Base-by-base conservation (phyloP, 2,113 vertebrate species). In the Xenus cinereus region DNA sequence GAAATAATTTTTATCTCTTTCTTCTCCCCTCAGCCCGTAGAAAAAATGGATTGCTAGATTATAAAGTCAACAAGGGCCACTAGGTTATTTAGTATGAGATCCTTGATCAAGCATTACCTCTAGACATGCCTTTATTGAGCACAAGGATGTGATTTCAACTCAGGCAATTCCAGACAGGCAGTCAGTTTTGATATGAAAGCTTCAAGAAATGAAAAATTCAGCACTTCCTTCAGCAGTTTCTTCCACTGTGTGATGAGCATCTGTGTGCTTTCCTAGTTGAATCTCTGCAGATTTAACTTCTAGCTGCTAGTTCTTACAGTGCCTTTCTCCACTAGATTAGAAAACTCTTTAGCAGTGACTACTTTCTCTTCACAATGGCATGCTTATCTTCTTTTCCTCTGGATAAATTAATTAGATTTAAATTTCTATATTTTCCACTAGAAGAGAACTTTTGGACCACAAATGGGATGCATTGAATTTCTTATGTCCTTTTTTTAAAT, bases 191-290 rank as follows among this genome's bases (percentile, higher is more conserved):
- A 89, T 92, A 94, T 33, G 74, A 91, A 94, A 84, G 37, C 66
- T 89, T 74, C 68, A 82, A 82, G 60, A 91, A 94, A 96, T 87
- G 46, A 92, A 96, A 93, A 97, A 96, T 96, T 93, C 69, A 95
- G 19, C 33, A 90, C 20, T 84, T 92, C 28, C 54, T 85, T 77
- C 50, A 63, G 46, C 63, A 84, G 24, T 64, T 83, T 84, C 41
- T 85, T 72, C 77, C 48, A 84, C 10, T 33, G 62, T 2, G 3
- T 92, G 57, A 51, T 76, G 67, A 87, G 22, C 28, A 75, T 15
- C 69, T 46, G 17, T 50, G 43, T 72, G 32, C n/a, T 41, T 78
- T 69, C 28, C 43, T 82, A 43, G 12, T 16, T 76, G 41, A 89
- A 80, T 53, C 46, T 83, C 46, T 71, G 56, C 22, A 66, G 27